phyloP scores from a whole-genome alignment of 2,797 vertebrate genomes.

The Bryconaethiops microstoma region DNA sequence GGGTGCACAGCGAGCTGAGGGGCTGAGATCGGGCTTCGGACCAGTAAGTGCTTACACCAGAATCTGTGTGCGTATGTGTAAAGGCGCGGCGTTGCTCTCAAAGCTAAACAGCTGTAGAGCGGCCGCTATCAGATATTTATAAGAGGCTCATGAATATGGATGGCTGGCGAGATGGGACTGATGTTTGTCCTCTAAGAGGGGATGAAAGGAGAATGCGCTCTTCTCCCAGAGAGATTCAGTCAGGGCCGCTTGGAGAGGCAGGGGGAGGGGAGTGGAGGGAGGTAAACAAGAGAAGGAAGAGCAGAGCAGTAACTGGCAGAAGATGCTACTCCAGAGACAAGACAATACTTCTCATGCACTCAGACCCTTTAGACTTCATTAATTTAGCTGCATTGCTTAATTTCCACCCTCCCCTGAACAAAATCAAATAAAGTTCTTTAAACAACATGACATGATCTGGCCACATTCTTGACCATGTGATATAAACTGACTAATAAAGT shows the following conservation, averaged over 20 bases:
- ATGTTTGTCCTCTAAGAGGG: conserved; percentile 86
- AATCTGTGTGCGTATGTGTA: conserved; percentile 37
- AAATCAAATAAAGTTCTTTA: not conserved
- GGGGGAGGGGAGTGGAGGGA: conserved; percentile 32
- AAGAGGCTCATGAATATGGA: conserved; percentile 86
- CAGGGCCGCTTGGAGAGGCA: conserved; percentile 65
- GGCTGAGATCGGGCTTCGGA: conserved; percentile 60
- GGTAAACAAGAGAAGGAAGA: conserved; percentile 52
- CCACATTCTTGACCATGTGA: not conserved
- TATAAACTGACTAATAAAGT: conserved; percentile 12
- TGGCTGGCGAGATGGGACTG: conserved; percentile 78
- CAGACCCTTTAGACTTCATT: not conserved
- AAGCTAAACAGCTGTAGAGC: conserved; percentile 81
- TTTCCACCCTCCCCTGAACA: not conserved
- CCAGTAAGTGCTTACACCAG: conserved; percentile 53
- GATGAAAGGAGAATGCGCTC: conserved; percentile 83
- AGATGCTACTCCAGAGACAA: conserved; percentile 24
- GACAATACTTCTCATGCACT: conserved; percentile 19
- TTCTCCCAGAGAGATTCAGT: conserved; percentile 74
- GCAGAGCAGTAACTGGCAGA: conserved; percentile 47
- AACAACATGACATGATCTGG: not conserved
- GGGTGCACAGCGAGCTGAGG: conserved; percentile 62
- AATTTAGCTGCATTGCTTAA: not conserved
- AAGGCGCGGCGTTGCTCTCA: conserved; percentile 66
- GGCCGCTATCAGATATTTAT: conserved; percentile 85